Conservation (phyloP, 2,113 vertebrate species). For the Syrmaticus mikado region DNA sequence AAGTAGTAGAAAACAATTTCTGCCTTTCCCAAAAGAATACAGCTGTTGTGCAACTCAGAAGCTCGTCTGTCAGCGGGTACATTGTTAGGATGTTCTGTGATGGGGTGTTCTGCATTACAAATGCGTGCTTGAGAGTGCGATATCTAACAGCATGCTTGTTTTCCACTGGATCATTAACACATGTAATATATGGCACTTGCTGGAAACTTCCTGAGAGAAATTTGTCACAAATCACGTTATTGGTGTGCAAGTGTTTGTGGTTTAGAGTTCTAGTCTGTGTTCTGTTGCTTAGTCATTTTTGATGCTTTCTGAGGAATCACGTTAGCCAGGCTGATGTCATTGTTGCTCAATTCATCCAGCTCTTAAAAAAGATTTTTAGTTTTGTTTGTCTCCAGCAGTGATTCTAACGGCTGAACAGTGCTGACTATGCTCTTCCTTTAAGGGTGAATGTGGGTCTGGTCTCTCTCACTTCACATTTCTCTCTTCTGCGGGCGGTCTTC, state of each 20-base stretch:
- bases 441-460: background rate
- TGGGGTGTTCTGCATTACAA: background rate
- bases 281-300: background rate
- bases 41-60: background rate
- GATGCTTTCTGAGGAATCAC: background rate
- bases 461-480: background rate
- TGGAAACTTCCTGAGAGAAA: background rate
- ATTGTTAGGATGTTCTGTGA: background rate
- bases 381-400: background rate
- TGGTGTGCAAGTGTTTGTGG: background rate
- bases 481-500: background rate
- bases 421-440: background rate
- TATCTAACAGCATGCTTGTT: background rate
- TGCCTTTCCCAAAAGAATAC: background rate
- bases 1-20: background rate
- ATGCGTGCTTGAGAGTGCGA: background rate
- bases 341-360: background rate
- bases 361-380: background rate
- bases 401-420: background rate
- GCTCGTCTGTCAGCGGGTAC: background rate
- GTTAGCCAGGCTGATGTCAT: background rate
- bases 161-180: background rate
- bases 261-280: background rate
- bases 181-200: background rate
- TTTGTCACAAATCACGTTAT: background rate